These are phyloP conservation scores for Ursus arctos DNA, from an alignment of 2,113 vertebrate genomes.

Conservation along the genomic window DNA sequence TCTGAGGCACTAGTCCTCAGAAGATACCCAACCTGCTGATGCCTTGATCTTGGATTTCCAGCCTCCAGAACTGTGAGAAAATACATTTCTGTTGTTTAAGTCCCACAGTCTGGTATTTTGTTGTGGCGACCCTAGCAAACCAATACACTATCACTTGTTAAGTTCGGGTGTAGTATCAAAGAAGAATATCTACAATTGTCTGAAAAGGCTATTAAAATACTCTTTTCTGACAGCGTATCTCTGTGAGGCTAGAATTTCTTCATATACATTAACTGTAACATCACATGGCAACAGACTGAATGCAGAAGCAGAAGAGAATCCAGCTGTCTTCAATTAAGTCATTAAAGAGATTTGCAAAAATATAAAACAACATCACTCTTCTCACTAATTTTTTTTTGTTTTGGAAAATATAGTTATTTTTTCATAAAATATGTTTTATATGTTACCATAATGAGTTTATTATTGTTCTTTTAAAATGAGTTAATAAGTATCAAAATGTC, in stretches of 20 bases:
- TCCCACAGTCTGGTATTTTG: background rate
- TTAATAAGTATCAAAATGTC: conserved; percentile 4
- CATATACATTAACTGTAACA: background rate
- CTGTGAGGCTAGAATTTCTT: background rate
- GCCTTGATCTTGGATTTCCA: background rate
- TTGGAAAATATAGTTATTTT: conserved; percentile 62
- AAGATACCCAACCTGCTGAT: background rate
- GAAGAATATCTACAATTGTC: background rate
- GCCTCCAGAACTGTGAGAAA: background rate
- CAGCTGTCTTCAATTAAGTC: conserved; percentile 58
- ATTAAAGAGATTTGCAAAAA: conserved; percentile 62
- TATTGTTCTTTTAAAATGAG: background rate
- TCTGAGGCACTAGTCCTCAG: background rate
- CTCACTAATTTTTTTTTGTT: conserved; percentile 20
- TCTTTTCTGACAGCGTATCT: background rate
- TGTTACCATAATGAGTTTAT: background rate
- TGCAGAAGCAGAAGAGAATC: background rate
- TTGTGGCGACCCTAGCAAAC: background rate
- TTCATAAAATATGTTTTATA: conserved; percentile 28
- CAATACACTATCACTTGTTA: background rate
- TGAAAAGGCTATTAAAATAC: background rate
- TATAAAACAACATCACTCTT: background rate
- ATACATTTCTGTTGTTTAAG: background rate
- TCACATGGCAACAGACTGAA: background rate
- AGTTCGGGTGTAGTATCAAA: background rate